These are phyloP conservation scores for Limenitis camilla DNA, from an alignment of 2,888 invertebrate genomes.

Conservation along the genomic window DNA sequence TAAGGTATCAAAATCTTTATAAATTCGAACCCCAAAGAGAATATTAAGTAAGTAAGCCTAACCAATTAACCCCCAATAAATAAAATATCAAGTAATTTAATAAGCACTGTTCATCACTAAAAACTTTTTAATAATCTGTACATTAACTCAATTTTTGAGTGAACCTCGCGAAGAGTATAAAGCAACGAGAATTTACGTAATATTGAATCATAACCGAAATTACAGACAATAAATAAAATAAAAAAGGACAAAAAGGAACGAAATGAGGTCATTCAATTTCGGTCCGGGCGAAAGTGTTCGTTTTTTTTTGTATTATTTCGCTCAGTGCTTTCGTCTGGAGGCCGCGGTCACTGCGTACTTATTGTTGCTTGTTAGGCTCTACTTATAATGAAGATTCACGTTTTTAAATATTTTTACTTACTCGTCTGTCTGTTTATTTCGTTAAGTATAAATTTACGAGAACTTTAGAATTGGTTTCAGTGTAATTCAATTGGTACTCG, in stretches of 20 bases:
- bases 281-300: constrained; percentile 36
- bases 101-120: no score
- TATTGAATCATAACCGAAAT: background rate
- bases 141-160: no score
- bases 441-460: background rate
- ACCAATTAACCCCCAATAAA: no score
- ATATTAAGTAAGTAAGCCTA: no score
- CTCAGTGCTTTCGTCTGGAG: constrained; percentile 55
- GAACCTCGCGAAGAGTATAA: no score
- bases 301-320: constrained; percentile 37
- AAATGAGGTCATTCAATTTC: constrained; percentile 58
- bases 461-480: background rate
- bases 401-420: constrained; percentile 1
- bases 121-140: no score
- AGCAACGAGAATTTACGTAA: background rate
- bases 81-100: no score
- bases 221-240: constrained; percentile 12
- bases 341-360: constrained; percentile 41
- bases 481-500: no score
- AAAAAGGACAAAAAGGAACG: constrained; percentile 22
- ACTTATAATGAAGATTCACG: constrained; percentile 12
- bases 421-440: background rate
- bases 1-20: no score
- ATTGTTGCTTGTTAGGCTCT: constrained; percentile 31
- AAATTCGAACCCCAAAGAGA: no score